Percentiles rank a stretch among this genome's conserved stretches.
Evolutionary conservation across 2,888 invertebrate species (phyloP).

Genomic region (Acanthacorydalis orientalis): DNA sequence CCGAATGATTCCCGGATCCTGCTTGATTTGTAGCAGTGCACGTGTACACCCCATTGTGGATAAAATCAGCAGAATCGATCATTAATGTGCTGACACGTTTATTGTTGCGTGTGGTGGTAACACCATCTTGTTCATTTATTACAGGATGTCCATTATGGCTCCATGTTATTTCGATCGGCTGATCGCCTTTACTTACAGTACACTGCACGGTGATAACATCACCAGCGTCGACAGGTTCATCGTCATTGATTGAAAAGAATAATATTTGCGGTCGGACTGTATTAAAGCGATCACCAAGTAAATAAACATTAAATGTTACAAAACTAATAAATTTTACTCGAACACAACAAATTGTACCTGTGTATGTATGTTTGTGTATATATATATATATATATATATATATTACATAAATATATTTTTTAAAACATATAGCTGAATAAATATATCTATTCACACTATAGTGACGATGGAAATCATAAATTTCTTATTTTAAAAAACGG

Average conservation of each 20-base stretch:
- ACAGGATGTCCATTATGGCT: slow-evolving; percentile 46
- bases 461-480: too few relatives aligned
- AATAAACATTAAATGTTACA: neutral
- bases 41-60: slow-evolving; percentile 44
- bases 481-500: too few relatives aligned
- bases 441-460: too few relatives aligned
- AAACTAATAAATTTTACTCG: neutral
- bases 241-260: slow-evolving; percentile 35
- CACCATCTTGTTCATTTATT: slow-evolving; percentile 12
- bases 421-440: too few relatives aligned
- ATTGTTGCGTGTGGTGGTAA: slow-evolving; percentile 7
- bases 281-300: neutral
- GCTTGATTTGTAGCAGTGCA: slow-evolving; percentile 40
- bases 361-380: neutral
- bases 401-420: too few relatives aligned
- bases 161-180: slow-evolving; percentile 58
- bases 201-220: slow-evolving; percentile 36
- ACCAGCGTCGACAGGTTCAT: slow-evolving; percentile 32
- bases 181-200: slow-evolving; percentile 43
- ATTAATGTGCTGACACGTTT: slow-evolving; percentile 28
- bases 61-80: slow-evolving; percentile 39
- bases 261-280: slow-evolving; percentile 39
- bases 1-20: slow-evolving; percentile 32
- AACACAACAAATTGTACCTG: neutral
- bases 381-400: too few relatives aligned